Percentiles rank a stretch among this genome's conserved stretches.
phyloP scores from a whole-genome alignment of 2,113 vertebrate species.

The Varanus salvator region DNA sequence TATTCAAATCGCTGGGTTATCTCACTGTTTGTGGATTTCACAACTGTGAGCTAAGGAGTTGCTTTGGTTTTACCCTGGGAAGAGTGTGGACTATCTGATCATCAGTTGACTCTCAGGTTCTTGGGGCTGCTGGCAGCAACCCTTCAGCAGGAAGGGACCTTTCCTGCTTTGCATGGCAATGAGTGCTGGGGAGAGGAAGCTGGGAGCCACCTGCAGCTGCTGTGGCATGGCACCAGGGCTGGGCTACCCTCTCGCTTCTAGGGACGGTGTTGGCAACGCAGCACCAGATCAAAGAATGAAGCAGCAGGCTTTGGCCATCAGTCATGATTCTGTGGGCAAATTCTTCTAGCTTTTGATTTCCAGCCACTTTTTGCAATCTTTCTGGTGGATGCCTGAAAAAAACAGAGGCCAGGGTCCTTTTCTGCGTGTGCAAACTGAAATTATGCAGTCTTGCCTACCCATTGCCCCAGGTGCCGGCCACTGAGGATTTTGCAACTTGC shows the following conservation, averaged over 20 bases:
- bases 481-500: no score
- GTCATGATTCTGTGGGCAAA: neutral
- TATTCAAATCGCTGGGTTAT: neutral
- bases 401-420: neutral
- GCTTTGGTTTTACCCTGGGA: neutral
- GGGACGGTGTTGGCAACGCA: neutral
- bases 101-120: neutral
- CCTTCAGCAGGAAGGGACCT: constrained; percentile 31
- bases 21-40: neutral
- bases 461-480: neutral
- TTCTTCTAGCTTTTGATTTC: neutral
- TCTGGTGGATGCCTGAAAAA: neutral
- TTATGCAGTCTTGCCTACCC: no score
- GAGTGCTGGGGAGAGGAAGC: neutral
- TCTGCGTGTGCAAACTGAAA: neutral
- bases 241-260: neutral
- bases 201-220: neutral
- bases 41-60: constrained; percentile 13
- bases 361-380: neutral
- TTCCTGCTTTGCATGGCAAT: constrained; percentile 25
- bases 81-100: constrained; percentile 44
- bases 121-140: constrained; percentile 42
- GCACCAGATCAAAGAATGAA: neutral
- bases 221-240: neutral
- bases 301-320: neutral